These are phyloP conservation scores for Semotilus atromaculatus DNA, from an alignment of 2,797 vertebrate species.

Conservation along the genomic window DNA sequence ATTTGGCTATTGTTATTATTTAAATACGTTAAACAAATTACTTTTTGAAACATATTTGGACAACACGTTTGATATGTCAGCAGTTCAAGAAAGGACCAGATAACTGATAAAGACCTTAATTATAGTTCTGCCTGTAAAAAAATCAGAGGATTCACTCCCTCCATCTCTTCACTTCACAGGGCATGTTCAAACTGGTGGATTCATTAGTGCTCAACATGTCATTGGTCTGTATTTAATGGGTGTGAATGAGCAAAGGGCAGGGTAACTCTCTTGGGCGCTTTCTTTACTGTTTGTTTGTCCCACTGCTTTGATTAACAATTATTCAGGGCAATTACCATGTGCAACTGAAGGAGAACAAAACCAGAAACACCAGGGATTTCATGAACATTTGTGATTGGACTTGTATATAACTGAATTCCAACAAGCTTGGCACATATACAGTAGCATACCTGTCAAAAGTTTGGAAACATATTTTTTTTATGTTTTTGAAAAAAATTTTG, in stretches of 20 bases:
- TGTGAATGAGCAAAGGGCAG: conserved; percentile 27
- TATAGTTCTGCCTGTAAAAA: conserved; percentile 1
- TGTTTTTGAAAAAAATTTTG: background rate
- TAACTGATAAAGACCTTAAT: background rate
- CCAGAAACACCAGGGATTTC: background rate
- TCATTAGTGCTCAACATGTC: background rate
- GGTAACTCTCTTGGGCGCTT: background rate
- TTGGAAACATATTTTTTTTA: background rate
- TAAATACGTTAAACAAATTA: no score
- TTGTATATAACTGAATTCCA: conserved; percentile 53
- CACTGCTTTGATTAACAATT: background rate
- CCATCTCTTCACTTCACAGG: background rate
- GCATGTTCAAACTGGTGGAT: conserved; percentile 23
- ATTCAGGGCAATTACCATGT: conserved; percentile 2
- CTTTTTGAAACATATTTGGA: no score
- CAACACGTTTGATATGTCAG: background rate
- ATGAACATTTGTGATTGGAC: conserved; percentile 21
- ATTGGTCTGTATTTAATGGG: conserved; percentile 11
- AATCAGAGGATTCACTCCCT: background rate
- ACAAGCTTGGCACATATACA: background rate
- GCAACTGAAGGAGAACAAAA: conserved; percentile 14
- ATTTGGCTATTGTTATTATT: background rate
- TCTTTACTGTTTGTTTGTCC: conserved; percentile 8
- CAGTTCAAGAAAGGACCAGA: background rate
- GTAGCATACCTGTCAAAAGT: background rate